Conservation (phyloP, 2,113 vertebrate species). For the Alaudala cheleensis region DNA sequence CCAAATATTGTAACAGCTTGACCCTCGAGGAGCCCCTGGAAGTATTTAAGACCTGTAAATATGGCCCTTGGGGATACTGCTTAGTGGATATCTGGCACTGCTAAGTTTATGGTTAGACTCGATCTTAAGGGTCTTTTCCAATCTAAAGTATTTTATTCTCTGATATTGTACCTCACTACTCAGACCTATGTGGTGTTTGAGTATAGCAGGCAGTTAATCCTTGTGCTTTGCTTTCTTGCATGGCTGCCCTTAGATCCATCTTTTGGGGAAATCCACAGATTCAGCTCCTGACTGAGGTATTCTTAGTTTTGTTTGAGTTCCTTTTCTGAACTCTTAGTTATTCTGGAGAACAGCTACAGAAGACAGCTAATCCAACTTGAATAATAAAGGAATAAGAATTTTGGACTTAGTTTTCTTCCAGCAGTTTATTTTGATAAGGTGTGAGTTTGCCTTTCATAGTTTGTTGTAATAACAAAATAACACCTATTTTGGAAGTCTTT, state of each 20-base stretch:
- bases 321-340: not conserved
- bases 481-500: not conserved
- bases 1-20: not conserved
- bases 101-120: not conserved
- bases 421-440: not conserved
- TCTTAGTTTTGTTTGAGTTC: not conserved
- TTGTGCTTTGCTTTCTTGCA: not conserved
- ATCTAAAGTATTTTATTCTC: not conserved
- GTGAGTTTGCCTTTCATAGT: not conserved
- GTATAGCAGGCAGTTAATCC: not conserved
- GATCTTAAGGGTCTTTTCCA: not conserved
- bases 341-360: not conserved
- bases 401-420: not conserved
- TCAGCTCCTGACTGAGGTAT: not conserved
- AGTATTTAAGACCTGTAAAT: not conserved
- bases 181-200: not conserved
- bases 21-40: not conserved
- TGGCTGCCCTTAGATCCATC: accelerated
- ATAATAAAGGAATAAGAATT: not conserved
- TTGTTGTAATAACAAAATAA: not conserved
- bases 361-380: not conserved
- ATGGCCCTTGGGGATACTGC: not conserved
- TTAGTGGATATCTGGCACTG: not conserved
- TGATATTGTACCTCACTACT: not conserved
- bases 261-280: not conserved